phyloP scores from a whole-genome alignment of 2,888 invertebrate species.

The Rotaria socialis region DNA sequence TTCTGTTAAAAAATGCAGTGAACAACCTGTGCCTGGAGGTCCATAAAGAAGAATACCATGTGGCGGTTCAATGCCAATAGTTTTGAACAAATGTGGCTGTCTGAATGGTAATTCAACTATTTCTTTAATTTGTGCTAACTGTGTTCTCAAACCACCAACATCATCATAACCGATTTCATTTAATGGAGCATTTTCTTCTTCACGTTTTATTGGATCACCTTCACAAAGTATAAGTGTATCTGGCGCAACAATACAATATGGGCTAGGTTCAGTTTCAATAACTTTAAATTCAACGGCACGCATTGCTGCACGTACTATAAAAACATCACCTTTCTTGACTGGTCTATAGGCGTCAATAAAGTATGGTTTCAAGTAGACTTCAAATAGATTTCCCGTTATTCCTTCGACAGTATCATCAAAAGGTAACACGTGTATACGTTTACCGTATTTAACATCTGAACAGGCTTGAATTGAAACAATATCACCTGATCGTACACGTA shows the following conservation, averaged over 20 bases:
- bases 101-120: too few relatives aligned
- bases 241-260: slow-evolving; percentile 96
- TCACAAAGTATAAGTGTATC: slow-evolving; percentile 96
- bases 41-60: too few relatives aligned
- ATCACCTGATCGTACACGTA: slow-evolving; percentile 42
- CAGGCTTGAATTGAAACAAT: slow-evolving; percentile 58
- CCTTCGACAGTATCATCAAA: slow-evolving; percentile 80
- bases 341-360: slow-evolving; percentile 98
- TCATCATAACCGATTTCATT: slow-evolving; percentile 66
- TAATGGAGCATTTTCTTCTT: slow-evolving; percentile 93
- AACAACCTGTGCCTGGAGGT: too few relatives aligned
- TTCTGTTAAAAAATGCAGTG: too few relatives aligned
- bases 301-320: slow-evolving; percentile 88
- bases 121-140: slow-evolving; percentile 99
- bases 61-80: too few relatives aligned
- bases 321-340: slow-evolving; percentile 88
- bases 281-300: slow-evolving; percentile 74
- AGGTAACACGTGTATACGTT: slow-evolving; percentile 58
- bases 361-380: slow-evolving; percentile 96
- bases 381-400: slow-evolving; percentile 72
- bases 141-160: slow-evolving; percentile 61
- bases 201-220: slow-evolving; percentile 65
- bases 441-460: too few relatives aligned
- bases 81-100: too few relatives aligned
- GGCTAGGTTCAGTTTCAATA: slow-evolving; percentile 56